phyloP scores from a whole-genome alignment of 1,140 invertebrate genomes.

The Drosophila pectinifera region DNA sequence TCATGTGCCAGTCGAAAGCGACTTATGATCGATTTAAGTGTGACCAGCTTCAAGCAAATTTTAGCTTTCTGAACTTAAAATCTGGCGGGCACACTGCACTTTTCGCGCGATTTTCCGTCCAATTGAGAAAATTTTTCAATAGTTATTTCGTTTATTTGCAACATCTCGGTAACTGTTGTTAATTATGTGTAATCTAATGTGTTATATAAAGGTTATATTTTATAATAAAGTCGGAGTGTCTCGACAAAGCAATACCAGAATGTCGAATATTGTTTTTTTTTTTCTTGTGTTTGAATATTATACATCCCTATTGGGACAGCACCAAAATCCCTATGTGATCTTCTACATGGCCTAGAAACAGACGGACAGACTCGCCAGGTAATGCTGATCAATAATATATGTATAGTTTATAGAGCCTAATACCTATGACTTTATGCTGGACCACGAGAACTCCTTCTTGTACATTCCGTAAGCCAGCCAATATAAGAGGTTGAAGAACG shows the following conservation, averaged over 20 bases:
- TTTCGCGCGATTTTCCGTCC: too few species aligned
- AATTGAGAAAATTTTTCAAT: background rate
- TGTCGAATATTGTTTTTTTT: too few species aligned
- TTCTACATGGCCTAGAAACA: background rate
- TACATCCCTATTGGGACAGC: background rate
- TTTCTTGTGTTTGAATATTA: background rate
- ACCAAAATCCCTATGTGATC: background rate
- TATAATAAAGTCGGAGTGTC: background rate
- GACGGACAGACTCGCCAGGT: background rate
- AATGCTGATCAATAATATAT: background rate
- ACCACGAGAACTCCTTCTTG: constrained; percentile 82
- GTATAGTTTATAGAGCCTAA: background rate
- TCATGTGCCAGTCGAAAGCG: background rate
- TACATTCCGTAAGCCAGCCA: constrained; percentile 88
- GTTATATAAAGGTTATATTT: constrained; percentile 1
- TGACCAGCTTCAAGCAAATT: too few species aligned
- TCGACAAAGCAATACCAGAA: background rate
- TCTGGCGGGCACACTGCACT: too few species aligned
- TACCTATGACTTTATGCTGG: constrained; percentile 61
- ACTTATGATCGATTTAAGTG: too few species aligned
- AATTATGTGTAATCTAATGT: background rate
- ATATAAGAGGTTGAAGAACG: constrained; percentile 93
- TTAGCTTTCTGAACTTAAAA: too few species aligned
- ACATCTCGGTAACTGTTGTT: background rate
- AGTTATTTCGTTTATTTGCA: background rate